Conservation (phyloP, 2,797 vertebrate species). For the Manis crassicaudata region DNA sequence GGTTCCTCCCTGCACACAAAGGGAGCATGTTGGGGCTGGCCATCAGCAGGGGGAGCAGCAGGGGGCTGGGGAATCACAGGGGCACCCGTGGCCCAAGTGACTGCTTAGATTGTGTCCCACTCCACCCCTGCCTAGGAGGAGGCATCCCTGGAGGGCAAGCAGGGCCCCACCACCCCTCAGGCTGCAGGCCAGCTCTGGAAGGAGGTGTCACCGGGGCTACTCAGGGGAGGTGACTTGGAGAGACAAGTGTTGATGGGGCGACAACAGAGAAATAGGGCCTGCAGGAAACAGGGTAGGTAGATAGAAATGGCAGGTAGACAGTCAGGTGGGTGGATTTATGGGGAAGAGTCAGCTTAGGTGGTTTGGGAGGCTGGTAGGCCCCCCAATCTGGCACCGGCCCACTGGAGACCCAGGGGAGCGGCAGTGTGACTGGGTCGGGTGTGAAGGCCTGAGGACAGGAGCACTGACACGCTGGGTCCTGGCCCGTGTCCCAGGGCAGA, state of each 20-base stretch:
- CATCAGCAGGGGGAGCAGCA: accelerated
- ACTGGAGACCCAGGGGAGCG: background rate
- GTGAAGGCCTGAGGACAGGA: background rate
- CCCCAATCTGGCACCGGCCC: background rate
- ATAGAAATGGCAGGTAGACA: too few species aligned
- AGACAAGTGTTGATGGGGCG: background rate
- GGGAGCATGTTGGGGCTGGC: accelerated
- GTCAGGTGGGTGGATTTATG: background rate
- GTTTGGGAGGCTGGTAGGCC: background rate
- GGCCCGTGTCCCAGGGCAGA: background rate
- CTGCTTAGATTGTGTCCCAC: accelerated
- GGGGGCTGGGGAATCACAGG: too few species aligned
- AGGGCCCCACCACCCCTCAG: background rate
- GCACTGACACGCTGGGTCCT: accelerated
- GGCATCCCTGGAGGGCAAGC: background rate
- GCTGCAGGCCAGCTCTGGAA: background rate
- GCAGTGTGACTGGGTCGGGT: background rate
- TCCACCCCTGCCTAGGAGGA: accelerated
- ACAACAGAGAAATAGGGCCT: too few species aligned
- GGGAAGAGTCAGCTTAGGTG: background rate
- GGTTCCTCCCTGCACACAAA: accelerated
- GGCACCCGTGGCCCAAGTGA: background rate
- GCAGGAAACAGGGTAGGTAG: too few species aligned
- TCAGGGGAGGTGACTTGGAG: background rate
- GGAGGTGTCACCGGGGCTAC: background rate